Evolutionary conservation across 2,113 vertebrate genomes (phyloP), one percentile per base, ranked within the genome.

Genomic region (Calyptomena viridis): DNA sequence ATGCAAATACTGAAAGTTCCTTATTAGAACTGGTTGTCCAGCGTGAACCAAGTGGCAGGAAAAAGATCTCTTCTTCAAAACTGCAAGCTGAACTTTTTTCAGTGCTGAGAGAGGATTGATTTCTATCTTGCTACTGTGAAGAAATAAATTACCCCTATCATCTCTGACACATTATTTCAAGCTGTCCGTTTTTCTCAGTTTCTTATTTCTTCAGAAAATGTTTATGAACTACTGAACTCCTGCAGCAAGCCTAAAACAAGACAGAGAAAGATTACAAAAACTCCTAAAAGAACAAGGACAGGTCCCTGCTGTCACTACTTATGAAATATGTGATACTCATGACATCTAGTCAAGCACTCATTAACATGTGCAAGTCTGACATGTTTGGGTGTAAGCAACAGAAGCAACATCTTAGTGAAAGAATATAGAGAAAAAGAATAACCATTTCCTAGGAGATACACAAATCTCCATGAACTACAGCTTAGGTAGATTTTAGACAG

Each of bases 1-100:
- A 97, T 96, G 94, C 94, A 98, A 98, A 98, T 97, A 97, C 91
- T 96, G 68, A 83, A 97, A 98, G 92, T 98, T 98, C 87, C 77
- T 96, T 96, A 84, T 96, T 94, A 97, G 74, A 96, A 96, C 76
- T 95, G 76, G 84, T 92, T 92, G 72, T 94, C 91, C 86, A 88
- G 75, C 84, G 93, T 42, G 71, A 92, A 92, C 33, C 31, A 93
- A 95, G 95, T 37, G 56, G 53, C 77, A 97, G 83, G 76, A 23
- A 84, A 93, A 90, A 60, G 46, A 69, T 77, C 17, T 78, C 94
- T 91, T 92, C 94, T 94, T 72, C 67, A 94, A 96, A 97, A 94
- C 39, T 15, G 10, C 68, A 95, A 96, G 91, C 91, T 90, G 67
- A 97, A 97, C 89, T 97, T 97, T 93, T 90, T 94, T 81, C 75